Percentiles rank a stretch among this genome's conserved stretches.
Evolutionary conservation across 2,888 invertebrate genomes (phyloP).

Genomic region (Drosophila setosimentum): DNA sequence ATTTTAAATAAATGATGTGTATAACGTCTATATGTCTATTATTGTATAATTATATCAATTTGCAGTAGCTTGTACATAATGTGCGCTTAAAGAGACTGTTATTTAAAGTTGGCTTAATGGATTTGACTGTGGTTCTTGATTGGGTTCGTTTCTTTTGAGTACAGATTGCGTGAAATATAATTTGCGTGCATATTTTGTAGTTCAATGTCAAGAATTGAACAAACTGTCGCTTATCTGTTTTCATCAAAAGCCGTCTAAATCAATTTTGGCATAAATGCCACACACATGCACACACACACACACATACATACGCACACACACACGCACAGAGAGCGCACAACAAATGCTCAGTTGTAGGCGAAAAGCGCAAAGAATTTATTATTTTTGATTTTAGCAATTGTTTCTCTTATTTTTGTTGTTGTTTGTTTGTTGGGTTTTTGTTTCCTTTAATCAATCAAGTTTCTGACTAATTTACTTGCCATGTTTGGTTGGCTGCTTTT

Average conservation of each 20-base stretch:
- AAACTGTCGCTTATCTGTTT: constrained; percentile 18
- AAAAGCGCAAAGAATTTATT: constrained; percentile 19
- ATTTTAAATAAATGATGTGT: too few species aligned
- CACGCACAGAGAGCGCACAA: neutral
- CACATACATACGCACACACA: constrained; percentile 4
- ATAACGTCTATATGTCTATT: too few species aligned
- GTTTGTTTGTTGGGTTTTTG: neutral
- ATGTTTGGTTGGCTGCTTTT: constrained; percentile 37
- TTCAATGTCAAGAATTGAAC: constrained; percentile 26
- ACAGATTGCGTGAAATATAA: neutral
- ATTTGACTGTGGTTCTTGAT: neutral
- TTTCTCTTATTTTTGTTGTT: neutral
- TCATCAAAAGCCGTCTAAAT: constrained; percentile 23
- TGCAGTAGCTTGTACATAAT: neutral
- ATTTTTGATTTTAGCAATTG: constrained; percentile 1
- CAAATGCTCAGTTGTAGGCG: constrained; percentile 13
- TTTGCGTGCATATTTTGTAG: constrained; percentile 3
- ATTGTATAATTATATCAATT: neutral
- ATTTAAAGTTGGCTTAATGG: neutral
- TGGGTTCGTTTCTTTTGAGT: neutral
- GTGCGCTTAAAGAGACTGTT: neutral
- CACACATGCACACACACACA: constrained; percentile 7
- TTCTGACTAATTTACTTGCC: constrained; percentile 69
- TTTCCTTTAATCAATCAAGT: constrained; percentile 69
- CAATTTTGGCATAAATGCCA: constrained; percentile 46